These are phyloP conservation scores for Neogale vison DNA, from an alignment of 2,113 vertebrate species.

Conservation along the genomic window DNA sequence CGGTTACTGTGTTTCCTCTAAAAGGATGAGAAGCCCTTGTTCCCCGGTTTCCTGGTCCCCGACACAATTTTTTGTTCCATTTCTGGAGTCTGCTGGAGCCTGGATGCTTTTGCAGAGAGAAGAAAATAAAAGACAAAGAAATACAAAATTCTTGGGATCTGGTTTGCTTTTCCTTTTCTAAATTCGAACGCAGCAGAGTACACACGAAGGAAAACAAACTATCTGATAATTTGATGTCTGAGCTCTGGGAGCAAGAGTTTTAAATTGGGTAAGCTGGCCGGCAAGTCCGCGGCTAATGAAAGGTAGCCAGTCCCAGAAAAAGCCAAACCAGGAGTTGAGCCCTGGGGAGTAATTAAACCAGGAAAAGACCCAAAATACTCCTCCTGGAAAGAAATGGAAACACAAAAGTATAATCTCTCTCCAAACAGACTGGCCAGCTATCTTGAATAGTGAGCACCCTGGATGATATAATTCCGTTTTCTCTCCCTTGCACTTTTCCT, in stretches of 20 bases:
- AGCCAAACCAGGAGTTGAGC: conserved; percentile 78
- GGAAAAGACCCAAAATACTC: conserved; percentile 72
- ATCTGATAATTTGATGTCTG: conserved; percentile 70
- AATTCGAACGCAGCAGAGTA: conserved; percentile 47
- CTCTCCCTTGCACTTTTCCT: conserved; percentile 60
- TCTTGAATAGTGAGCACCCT: conserved; percentile 56
- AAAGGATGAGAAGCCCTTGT: conserved; percentile 57
- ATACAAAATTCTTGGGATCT: neutral
- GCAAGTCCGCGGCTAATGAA: conserved; percentile 64
- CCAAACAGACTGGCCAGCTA: conserved; percentile 70
- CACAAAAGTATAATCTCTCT: conserved; percentile 47
- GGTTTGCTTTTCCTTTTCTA: neutral
- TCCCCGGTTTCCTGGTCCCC: neutral
- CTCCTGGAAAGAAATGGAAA: conserved; percentile 73
- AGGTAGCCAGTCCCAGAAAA: conserved; percentile 68
- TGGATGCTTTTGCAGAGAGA: conserved; percentile 46
- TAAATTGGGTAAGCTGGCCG: conserved; percentile 65
- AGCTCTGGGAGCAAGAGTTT: conserved; percentile 56
- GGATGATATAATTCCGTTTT: conserved; percentile 49
- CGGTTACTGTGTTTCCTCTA: conserved; percentile 57
- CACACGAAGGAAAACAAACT: conserved; percentile 66
- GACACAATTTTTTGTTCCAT: conserved; percentile 20
- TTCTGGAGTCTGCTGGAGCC: conserved; percentile 43
- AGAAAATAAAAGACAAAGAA: conserved; percentile 52
- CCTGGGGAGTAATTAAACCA: conserved; percentile 74